Conservation (phyloP, 2,888 invertebrate species). For the Cheilosia variabilis region DNA sequence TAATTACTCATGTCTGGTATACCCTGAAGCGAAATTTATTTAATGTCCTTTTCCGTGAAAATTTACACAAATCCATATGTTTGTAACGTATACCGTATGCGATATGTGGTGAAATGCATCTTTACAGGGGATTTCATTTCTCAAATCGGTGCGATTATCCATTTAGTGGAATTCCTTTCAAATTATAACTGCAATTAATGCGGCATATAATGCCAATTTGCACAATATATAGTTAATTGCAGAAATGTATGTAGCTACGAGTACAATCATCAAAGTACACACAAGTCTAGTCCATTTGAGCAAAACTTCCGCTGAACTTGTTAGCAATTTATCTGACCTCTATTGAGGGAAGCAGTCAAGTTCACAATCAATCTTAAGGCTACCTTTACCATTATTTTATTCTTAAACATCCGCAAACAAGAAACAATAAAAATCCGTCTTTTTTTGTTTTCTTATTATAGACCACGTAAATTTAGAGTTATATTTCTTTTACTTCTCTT, state of each 20-base stretch:
- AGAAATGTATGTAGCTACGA: not conserved
- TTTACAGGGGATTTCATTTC: conserved; percentile 3
- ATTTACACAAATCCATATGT: too few species aligned
- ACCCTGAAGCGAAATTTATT: conserved; percentile 1
- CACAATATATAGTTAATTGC: conserved; percentile 40
- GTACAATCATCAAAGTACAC: not conserved
- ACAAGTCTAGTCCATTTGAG: not conserved
- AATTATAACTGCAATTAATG: conserved; percentile 25
- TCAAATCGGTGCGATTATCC: conserved; percentile 5
- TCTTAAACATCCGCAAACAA: conserved; percentile 48
- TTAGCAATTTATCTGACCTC: conserved; percentile 51
- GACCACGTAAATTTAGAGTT: conserved; percentile 40
- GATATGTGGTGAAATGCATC: conserved; percentile 8
- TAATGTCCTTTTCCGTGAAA: not conserved
- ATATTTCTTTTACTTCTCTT: conserved; percentile 16
- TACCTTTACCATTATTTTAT: conserved; percentile 22
- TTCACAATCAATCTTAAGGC: conserved; percentile 31
- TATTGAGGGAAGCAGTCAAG: conserved; percentile 24
- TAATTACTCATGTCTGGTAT: not conserved
- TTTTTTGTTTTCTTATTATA: conserved; percentile 10
- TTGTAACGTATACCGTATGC: too few species aligned
- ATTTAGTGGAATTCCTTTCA: conserved; percentile 28
- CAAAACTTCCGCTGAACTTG: conserved; percentile 51
- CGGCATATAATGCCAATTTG: conserved; percentile 13
- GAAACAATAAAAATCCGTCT: conserved; percentile 29